phyloP scores from a whole-genome alignment of 92 coral and sea anemone genomes.

The Epizoanthus stellaris region DNA sequence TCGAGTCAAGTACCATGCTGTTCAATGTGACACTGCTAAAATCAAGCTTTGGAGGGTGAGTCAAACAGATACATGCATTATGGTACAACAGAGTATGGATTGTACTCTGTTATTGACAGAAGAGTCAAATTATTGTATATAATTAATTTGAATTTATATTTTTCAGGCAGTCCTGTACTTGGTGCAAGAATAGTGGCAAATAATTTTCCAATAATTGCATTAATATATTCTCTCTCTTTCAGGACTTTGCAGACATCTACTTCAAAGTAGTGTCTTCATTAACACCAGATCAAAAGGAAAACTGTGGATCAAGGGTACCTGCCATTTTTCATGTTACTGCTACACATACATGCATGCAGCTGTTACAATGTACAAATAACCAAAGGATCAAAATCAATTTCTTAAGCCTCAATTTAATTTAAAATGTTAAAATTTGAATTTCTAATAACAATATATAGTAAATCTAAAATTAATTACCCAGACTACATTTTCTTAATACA shows the following conservation, averaged over 20 bases:
- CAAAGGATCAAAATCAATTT: neutral
- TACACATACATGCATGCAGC: neutral
- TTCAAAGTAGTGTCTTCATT: conserved; percentile 38
- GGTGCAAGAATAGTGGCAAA: neutral
- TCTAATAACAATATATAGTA: no score
- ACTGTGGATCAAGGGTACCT: conserved; percentile 42
- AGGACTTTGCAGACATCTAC: conserved; percentile 63
- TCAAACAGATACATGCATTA: neutral
- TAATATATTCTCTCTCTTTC: conserved; percentile 2
- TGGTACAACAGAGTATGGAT: neutral
- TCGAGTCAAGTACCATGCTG: neutral
- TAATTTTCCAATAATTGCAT: neutral
- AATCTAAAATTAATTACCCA: no score
- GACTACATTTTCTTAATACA: no score
- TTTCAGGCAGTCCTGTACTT: neutral
- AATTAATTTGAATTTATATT: neutral
- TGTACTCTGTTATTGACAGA: neutral
- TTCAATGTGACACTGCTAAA: conserved; percentile 20
- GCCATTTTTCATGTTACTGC: no score
- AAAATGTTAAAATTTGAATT: no score
- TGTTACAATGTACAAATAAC: neutral
- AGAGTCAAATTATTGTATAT: neutral
- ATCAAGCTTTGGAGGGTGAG: conserved; percentile 21
- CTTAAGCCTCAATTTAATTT: no score
- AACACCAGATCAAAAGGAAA: conserved; percentile 38